Base-by-base conservation (phyloP, 2,113 vertebrate species). In the Megaceryle maxima region DNA sequence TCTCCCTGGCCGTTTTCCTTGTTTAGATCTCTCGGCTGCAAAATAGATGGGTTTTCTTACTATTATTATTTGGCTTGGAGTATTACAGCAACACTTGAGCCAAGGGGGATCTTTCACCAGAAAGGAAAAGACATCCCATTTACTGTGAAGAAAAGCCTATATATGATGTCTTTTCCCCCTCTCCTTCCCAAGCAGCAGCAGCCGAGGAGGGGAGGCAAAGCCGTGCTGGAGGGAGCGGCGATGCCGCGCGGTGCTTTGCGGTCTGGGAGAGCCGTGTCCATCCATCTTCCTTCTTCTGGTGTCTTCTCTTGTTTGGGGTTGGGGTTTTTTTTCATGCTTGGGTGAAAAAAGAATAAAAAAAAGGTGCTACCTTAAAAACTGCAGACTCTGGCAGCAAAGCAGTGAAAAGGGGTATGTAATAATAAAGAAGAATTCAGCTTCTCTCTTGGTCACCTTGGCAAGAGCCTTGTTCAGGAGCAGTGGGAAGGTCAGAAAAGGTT, bases 61-160 rank as follows among this genome's bases (percentile, higher is more conserved):
- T 64, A 8, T 31, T 83, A 41, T 55, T 31, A 66, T 37, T 83
- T 33, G 33, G 88, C 96, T 57, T 51, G 92, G 93, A 82, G 87
- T 33, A 21, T 77, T 70, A n/a, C 28, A n/a, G 68, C 56, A 64
- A 33, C 2, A 12, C 84, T 91, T 76, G 76, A 96, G 63, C 91
- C 56, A 26, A 78, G 66, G 93, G 68, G 72, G n/a, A 51, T 35
- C 83, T 77, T 83, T 81, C 94, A 83, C 57, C 87, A 2, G 6
- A 15, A 43, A 59, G 93, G 92, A 90, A 91, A 83, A 80, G 93
- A 48, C 44, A 88, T 87, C 92, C 83, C 95, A 80, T 93, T 95
- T 72, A 97, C 97, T 97, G 97, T 98, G 97, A 98, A 98, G 90
- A 81, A 78, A 83, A 77, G 43, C 91, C 92, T 62, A 37, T 57